Base-by-base conservation (phyloP, 2,797 vertebrate species). In the Melanotaenia maccullochi region DNA sequence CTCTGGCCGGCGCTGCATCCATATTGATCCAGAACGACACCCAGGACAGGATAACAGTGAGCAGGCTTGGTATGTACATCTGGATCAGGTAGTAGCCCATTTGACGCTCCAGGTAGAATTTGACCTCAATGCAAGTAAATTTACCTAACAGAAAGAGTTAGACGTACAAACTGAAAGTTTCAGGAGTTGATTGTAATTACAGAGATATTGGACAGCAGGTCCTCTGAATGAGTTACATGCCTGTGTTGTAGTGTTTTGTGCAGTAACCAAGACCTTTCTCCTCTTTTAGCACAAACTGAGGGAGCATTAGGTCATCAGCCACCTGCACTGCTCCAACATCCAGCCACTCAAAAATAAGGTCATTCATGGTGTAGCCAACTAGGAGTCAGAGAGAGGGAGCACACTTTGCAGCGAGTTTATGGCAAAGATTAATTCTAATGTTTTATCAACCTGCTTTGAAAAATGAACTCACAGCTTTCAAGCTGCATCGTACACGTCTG, bases 21-120 rank as follows among this genome's bases (percentile, higher is more conserved):
- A 98, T 98, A 87, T 98, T 97, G 92, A 98, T 98, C 97, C 97
- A 98, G 87, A 98, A 98, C 16, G 97, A 98, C 56, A 98, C 94
- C 97, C 97, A 98, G 78, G 97, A 98, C 58, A 98, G 95, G 91
- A 98, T 99, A 88, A 98, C 96, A 0, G 97, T 99, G 75, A 98
- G 95, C 35, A 99, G 93, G 81, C 96, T 97, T 32, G 97, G 97
- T 56, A 99, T 98, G 90, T 98, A 99, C 97, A 98, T 99, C 95
- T 99, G 97, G 92, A 99, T 99, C 86, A 98, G 92, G 88, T 98
- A 99, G 90, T 99, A 98, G 70, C 97, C 97, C 97, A 99, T 98
- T 85, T 99, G 97, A 68, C 97, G 91, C 90, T 98, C 97, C 92
- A 99, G 90, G 90, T 98, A 96, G 94, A 98, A 98, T 83, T 96